A percentile compares a stretch with the other conserved stretches of the same genome.
phyloP scores from a whole-genome alignment of 2,888 invertebrate genomes.

The Bedellia somnulentella region DNA sequence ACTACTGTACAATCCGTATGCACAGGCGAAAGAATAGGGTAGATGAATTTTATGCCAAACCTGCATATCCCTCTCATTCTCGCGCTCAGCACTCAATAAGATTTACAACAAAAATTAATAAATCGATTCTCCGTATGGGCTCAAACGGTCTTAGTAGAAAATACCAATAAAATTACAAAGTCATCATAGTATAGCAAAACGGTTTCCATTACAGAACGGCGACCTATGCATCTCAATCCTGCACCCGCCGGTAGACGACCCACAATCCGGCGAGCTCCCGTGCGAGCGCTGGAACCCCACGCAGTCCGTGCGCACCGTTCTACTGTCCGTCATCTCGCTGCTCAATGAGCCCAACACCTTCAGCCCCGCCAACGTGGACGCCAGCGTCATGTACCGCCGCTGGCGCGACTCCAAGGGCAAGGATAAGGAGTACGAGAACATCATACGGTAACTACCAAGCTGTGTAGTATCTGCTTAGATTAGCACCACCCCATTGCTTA shows the following conservation, averaged over 20 bases:
- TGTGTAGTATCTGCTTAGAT: no score
- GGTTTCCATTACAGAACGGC: slow-evolving; percentile 76
- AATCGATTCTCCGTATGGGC: no score
- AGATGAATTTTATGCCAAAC: no score
- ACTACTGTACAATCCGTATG: no score
- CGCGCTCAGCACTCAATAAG: no score
- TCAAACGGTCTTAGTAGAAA: no score
- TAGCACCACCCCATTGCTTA: no score
- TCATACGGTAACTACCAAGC: slow-evolving; percentile 86
- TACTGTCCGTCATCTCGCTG: slow-evolving; percentile 96
- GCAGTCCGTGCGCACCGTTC: slow-evolving; percentile 97
- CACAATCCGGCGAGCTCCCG: slow-evolving; percentile 97
- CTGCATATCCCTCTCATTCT: no score
- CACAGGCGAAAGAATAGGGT: no score
- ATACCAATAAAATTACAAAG: no score
- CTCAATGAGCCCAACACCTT: slow-evolving; percentile 99
- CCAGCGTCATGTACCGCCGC: slow-evolving; percentile 98
- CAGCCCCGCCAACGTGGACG: slow-evolving; percentile 99
- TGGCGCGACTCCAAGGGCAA: slow-evolving; percentile 98
- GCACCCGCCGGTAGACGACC: slow-evolving; percentile 98
- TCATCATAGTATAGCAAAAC: no score
- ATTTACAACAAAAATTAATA: no score
- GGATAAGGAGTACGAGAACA: slow-evolving; percentile 98
- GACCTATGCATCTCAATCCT: slow-evolving; percentile 99
- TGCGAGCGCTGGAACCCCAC: slow-evolving; percentile 99